A percentile compares a stretch with the other conserved stretches of the same genome.
Conservation (phyloP, 2,113 vertebrate genomes). For the Scolopax mira region DNA sequence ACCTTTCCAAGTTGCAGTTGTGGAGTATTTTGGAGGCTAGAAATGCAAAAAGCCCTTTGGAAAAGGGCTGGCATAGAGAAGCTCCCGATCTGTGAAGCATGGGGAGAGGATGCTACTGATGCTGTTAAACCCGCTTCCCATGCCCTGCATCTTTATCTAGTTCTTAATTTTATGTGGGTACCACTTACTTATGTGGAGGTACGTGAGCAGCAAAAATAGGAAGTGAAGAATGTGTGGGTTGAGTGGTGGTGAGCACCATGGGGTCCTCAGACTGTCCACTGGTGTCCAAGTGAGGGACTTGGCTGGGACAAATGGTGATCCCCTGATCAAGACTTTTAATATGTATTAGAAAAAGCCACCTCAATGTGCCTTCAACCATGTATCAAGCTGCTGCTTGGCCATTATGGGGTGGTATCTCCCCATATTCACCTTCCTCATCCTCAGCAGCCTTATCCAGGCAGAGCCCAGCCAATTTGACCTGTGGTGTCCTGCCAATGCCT, state of each 20-base stretch:
- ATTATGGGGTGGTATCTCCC: background rate
- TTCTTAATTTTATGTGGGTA: background rate
- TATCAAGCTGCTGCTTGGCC: background rate
- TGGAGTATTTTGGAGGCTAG: background rate
- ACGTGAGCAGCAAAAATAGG: background rate
- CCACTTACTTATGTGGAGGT: too few relatives aligned
- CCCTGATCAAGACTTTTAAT: background rate
- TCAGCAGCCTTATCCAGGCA: background rate
- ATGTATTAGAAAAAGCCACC: background rate
- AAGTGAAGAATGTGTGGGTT: background rate
- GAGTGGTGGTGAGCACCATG: background rate
- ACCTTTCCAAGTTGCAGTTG: background rate
- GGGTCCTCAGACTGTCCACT: background rate
- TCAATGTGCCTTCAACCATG: accelerated
- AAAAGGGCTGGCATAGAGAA: background rate
- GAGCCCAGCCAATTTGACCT: background rate
- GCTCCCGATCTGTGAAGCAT: background rate
- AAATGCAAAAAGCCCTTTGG: background rate
- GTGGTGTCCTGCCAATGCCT: background rate
- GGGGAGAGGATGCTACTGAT: background rate
- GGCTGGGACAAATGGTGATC: background rate
- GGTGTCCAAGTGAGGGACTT: background rate
- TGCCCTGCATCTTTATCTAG: accelerated
- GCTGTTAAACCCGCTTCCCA: background rate
- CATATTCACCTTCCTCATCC: background rate